Percentiles rank a stretch among this genome's conserved stretches.
These are phyloP conservation scores for Clepsis dumicolana DNA, from an alignment of 2,888 invertebrate species.

Conservation along the genomic window DNA sequence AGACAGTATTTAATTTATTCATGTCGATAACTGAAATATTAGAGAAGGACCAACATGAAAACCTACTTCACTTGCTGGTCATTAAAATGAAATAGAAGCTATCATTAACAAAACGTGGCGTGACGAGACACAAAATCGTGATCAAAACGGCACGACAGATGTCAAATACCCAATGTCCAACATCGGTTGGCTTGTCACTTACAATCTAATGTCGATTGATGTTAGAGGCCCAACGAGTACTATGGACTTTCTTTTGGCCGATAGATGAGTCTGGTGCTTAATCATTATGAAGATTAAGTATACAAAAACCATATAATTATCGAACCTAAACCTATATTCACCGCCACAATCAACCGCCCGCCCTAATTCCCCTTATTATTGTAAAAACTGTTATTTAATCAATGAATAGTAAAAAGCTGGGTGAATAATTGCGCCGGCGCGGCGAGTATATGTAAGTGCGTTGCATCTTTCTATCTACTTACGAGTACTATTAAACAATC, in stretches of 20 bases:
- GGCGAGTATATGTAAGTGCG: no score
- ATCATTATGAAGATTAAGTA: background rate
- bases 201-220: slow-evolving; percentile 39
- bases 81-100: slow-evolving; percentile 16
- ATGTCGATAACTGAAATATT: background rate
- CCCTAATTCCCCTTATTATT: no score
- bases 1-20: background rate
- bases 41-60: background rate
- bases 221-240: background rate
- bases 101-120: slow-evolving; percentile 16
- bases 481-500: no score
- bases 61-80: slow-evolving; percentile 5
- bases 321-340: no score
- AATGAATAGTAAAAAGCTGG: no score
- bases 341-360: no score
- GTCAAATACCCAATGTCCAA: slow-evolving; percentile 34
- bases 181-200: slow-evolving; percentile 32
- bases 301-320: no score
- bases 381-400: no score
- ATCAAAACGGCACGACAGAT: slow-evolving; percentile 25
- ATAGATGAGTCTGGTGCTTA: background rate
- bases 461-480: no score
- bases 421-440: no score
- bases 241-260: background rate
- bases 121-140: slow-evolving; percentile 23